These are phyloP conservation scores for Sarcophaga variegata DNA, from an alignment of 2,888 invertebrate genomes.

Conservation along the genomic window DNA sequence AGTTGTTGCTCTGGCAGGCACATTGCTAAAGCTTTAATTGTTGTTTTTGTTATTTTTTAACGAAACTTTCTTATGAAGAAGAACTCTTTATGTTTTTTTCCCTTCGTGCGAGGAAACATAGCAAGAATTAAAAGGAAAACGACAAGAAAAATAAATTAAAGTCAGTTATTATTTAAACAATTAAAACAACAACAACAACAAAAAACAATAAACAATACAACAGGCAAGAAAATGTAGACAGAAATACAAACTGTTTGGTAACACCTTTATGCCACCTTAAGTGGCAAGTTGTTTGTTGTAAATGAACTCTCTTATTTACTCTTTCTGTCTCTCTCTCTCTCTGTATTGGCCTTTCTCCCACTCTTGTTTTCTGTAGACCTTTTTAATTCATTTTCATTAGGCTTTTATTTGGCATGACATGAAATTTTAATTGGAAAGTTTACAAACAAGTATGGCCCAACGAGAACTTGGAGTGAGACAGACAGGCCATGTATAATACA, in stretches of 20 bases:
- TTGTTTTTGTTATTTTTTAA: background rate
- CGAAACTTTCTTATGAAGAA: background rate
- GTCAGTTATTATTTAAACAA: slow-evolving; percentile 40
- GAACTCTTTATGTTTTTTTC: no score
- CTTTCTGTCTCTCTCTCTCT: no score
- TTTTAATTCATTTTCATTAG: slow-evolving; percentile 30
- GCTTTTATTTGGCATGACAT: slow-evolving; percentile 28
- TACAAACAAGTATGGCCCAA: background rate
- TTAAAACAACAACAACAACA: slow-evolving; percentile 22
- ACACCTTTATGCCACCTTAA: slow-evolving; percentile 50
- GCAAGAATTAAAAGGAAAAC: background rate
- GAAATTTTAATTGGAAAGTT: slow-evolving; percentile 32
- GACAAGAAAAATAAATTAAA: no score
- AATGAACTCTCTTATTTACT: slow-evolving; percentile 11
- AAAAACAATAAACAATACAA: background rate
- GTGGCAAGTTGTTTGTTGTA: slow-evolving; percentile 39
- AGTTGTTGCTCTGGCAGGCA: background rate
- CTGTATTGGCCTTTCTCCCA: background rate
- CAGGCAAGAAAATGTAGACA: background rate
- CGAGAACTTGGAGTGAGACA: no score
- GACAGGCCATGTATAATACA: background rate
- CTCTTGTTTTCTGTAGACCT: background rate
- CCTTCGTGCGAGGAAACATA: no score
- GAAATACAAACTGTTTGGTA: slow-evolving; percentile 7
- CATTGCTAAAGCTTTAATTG: background rate